Evolutionary conservation across 2,113 vertebrate species (phyloP), one percentile per base, ranked within the genome.

Genomic region (Marcusenius ussheri): DNA sequence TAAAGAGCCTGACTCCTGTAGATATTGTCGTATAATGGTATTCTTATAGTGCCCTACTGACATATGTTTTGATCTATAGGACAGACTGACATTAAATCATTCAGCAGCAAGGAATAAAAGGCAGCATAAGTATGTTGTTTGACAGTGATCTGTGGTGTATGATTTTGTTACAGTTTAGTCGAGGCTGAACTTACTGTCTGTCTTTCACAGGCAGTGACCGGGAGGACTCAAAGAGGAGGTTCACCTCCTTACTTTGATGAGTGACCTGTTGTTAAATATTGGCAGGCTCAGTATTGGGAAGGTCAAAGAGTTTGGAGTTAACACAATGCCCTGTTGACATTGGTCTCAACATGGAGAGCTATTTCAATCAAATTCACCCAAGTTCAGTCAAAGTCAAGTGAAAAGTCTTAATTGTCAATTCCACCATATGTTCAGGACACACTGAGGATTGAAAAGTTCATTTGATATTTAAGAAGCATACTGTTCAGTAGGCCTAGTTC

Each of bases 191-290:
- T 31, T 53, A 39, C 13, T 19, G 5, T 74, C n/a, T 46, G 1
- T 77, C 13, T 39, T 77, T 31, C 1, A 50, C 62, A 47, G 80
- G 19, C 21, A 47, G 7, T 47, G 70, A n/a, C n/a, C 1, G 10
- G 47, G 74, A 39, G 15, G 50, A 39, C 13, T 51, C 17, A 83
- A 0, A n/a, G 51, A 46, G 88, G 51, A 83, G 51, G 91, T 92
- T 92, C 91, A 91, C 91, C 66, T 46, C 58, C 19, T 51, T 11
- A 19, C 39, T 50, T 47, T 86, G 42, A 89, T 66, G 62, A 7
- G 17, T 90, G 50, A 89, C 87, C 50, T 62, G 1, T 62, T 62
- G 91, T 87, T 94, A 92, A 93, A 92, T 83, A 86, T 2, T 77
- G 88, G 87, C 49, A 56, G 91, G 85, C 89, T 66, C 89, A 86